Conservation (phyloP, 1,140 invertebrate species). For the Epicauta chinensis region DNA sequence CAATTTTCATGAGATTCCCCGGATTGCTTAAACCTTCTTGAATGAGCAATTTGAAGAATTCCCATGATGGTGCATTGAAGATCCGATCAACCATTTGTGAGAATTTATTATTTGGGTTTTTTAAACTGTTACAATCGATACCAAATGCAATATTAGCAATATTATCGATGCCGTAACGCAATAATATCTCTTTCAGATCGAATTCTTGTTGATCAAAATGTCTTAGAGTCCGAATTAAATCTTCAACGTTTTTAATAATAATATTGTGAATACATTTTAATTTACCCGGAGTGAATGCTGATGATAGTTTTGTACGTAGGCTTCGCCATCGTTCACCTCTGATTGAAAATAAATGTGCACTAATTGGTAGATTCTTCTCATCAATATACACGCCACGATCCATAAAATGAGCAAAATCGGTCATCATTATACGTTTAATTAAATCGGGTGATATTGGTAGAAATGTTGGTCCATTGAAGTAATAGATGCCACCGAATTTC, state of each 20-base stretch:
- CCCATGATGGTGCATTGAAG: too few relatives aligned
- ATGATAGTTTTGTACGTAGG: slow-evolving; percentile 42
- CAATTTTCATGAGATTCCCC: background rate
- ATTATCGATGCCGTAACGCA: background rate
- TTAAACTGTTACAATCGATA: slow-evolving; percentile 14
- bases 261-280: slow-evolving; percentile 44
- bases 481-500: slow-evolving; percentile 19
- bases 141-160: slow-evolving; percentile 2
- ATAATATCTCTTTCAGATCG: slow-evolving; percentile 9
- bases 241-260: slow-evolving; percentile 6
- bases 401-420: slow-evolving; percentile 47
- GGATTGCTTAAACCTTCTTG: slow-evolving; percentile 2
- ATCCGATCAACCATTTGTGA: too few relatives aligned
- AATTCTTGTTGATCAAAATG: background rate
- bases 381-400: slow-evolving; percentile 42
- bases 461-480: slow-evolving; percentile 15
- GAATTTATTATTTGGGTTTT: slow-evolving; percentile 4
- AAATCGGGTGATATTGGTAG: slow-evolving; percentile 45
- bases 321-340: slow-evolving; percentile 45
- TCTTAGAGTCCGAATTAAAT: background rate
- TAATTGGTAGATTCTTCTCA: slow-evolving; percentile 43
- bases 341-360: slow-evolving; percentile 44
- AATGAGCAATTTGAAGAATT: slow-evolving; percentile 12
- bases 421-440: slow-evolving; percentile 44
- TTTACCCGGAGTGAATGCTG: slow-evolving; percentile 47